Conservation (phyloP, 2,888 invertebrate species). For the Callyntrura sp. region DNA sequence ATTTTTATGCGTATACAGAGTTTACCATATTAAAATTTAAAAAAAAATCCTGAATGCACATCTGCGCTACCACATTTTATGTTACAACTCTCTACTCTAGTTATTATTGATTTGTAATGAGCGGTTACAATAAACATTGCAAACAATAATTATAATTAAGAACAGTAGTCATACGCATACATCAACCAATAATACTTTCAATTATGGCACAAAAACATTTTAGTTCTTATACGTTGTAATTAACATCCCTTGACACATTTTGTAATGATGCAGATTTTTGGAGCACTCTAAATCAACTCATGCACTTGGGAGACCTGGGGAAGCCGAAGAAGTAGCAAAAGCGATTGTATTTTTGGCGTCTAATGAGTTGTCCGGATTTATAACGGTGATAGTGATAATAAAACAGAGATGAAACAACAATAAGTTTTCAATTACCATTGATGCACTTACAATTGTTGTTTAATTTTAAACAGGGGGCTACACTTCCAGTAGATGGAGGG, state of each 20-base stretch:
- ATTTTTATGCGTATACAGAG: too few species aligned
- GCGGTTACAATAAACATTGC: too few species aligned
- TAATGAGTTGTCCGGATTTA: constrained; percentile 88
- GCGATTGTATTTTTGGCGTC: constrained; percentile 97
- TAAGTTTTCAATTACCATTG: not conserved
- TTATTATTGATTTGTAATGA: too few species aligned
- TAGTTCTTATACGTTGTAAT: not conserved
- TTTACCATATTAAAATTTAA: too few species aligned
- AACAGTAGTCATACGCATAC: not conserved
- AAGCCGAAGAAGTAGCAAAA: constrained; percentile 94
- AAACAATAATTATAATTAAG: too few species aligned
- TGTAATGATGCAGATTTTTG: constrained; percentile 85
- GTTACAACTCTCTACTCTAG: too few species aligned
- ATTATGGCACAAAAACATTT: too few species aligned
- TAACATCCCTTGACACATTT: not conserved
- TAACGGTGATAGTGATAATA: too few species aligned
- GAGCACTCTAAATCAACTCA: constrained; percentile 95
- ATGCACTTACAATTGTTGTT: not conserved
- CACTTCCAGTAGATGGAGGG: constrained; percentile 97
- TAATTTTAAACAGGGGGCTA: constrained; percentile 85
- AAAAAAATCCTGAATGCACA: too few species aligned
- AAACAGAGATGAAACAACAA: not conserved
- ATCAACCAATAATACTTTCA: not conserved
- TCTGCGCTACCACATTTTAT: too few species aligned
- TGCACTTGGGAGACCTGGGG: constrained; percentile 95